Percentiles rank a stretch among this genome's conserved stretches.
Conservation (phyloP, 2,113 vertebrate genomes). For the Gasterosteus aculeatus region DNA sequence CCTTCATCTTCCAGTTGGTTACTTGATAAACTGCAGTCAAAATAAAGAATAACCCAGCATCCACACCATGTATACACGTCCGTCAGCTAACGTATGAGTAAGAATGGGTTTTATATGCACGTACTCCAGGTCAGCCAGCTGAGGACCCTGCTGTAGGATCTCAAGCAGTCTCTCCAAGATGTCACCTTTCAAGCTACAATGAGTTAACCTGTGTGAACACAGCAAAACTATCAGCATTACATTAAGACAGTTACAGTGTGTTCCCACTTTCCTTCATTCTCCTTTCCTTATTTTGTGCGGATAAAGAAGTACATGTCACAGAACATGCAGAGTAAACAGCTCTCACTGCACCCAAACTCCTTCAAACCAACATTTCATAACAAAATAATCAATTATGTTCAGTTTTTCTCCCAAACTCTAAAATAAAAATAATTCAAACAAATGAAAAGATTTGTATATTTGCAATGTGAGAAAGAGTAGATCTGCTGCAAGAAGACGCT, state of each 20-base stretch:
- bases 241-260: not conserved
- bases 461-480: not conserved
- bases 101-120: conserved; percentile 12
- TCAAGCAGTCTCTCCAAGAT: conserved; percentile 57
- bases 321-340: not conserved
- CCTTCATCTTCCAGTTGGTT: conserved; percentile 73
- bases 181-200: conserved; percentile 59
- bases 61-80: not conserved
- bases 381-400: not conserved
- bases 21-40: conserved; percentile 72
- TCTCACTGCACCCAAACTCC: not conserved
- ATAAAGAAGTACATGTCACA: not conserved
- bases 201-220: conserved; percentile 63
- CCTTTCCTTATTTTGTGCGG: not conserved
- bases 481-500: not conserved
- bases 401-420: not conserved
- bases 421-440: not conserved
- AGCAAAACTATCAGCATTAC: not conserved
- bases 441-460: not conserved
- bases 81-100: not conserved
- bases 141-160: conserved; percentile 62
- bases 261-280: not conserved
- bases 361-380: not conserved
- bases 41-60: conserved; percentile 14
- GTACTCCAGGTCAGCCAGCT: conserved; percentile 73